These are phyloP conservation scores for Crocidura indochinensis DNA, from an alignment of 2,797 vertebrate genomes.

Conservation along the genomic window DNA sequence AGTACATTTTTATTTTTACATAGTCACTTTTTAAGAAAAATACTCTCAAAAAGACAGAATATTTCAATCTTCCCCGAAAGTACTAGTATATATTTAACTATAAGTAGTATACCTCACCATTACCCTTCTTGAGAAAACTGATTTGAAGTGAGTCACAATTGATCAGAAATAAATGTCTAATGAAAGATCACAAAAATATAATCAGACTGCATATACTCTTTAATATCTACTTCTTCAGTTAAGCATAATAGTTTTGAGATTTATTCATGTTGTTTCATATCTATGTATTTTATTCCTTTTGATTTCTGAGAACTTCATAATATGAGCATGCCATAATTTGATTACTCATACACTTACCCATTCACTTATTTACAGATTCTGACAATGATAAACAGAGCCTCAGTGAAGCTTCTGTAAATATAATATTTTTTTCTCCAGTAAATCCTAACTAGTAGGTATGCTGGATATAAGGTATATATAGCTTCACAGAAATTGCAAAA, in stretches of 20 bases:
- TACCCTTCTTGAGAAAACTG: not conserved
- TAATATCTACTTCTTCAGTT: too few species aligned
- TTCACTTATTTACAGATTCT: conserved; percentile 16
- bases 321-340: not conserved
- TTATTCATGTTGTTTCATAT: not conserved
- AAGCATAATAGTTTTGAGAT: not conserved
- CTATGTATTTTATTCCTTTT: not conserved
- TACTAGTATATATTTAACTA: too few species aligned
- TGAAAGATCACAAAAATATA: not conserved
- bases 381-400: not conserved
- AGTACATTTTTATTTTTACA: too few species aligned
- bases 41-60: not conserved
- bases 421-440: not conserved
- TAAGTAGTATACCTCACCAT: not conserved
- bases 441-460: conserved; percentile 13
- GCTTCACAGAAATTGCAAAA: conserved; percentile 50
- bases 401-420: not conserved
- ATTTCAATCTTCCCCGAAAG: not conserved
- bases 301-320: not conserved
- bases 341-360: not conserved
- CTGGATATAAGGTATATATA: not conserved
- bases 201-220: not conserved
- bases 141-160: too few species aligned
- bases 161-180: too few species aligned
- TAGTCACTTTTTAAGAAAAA: too few species aligned